Evolutionary conservation across 2,888 invertebrate genomes (phyloP).

Genomic region (Gibbula magus): DNA sequence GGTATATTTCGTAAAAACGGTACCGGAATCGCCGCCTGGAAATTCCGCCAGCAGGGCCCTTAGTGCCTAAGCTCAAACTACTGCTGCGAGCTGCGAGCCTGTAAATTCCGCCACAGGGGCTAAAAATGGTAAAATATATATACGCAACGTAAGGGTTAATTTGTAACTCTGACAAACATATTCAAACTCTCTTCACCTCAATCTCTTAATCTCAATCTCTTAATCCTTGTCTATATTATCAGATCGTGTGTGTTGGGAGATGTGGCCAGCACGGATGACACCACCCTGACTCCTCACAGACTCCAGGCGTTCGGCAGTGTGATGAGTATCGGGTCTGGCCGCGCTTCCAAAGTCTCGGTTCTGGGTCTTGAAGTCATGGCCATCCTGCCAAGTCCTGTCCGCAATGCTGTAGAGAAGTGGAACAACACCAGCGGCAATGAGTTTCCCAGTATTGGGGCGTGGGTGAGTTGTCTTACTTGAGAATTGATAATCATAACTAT

Average conservation of each 20-base stretch:
- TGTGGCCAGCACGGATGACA: slow-evolving; percentile 49
- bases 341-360: slow-evolving; percentile 73
- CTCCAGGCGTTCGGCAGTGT: slow-evolving; percentile 75
- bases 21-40: too few relatives aligned
- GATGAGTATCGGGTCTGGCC: slow-evolving; percentile 75
- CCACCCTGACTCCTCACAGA: slow-evolving; percentile 53
- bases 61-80: too few relatives aligned
- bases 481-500: too few relatives aligned
- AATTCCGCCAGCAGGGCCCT: too few relatives aligned
- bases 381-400: slow-evolving; percentile 78
- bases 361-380: slow-evolving; percentile 78
- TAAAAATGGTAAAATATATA: too few relatives aligned
- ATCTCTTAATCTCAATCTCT: not conserved
- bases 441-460: slow-evolving; percentile 77
- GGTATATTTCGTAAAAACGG: too few relatives aligned
- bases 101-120: too few relatives aligned
- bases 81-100: too few relatives aligned
- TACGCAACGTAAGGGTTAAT: too few relatives aligned
- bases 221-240: not conserved
- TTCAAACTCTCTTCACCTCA: too few relatives aligned
- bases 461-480: slow-evolving; percentile 75
- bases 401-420: slow-evolving; percentile 81
- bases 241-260: slow-evolving; percentile 66
- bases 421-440: slow-evolving; percentile 78
- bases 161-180: too few relatives aligned